Base-by-base conservation (phyloP, 2,797 vertebrate species). In the Anabacerthia variegaticeps region DNA sequence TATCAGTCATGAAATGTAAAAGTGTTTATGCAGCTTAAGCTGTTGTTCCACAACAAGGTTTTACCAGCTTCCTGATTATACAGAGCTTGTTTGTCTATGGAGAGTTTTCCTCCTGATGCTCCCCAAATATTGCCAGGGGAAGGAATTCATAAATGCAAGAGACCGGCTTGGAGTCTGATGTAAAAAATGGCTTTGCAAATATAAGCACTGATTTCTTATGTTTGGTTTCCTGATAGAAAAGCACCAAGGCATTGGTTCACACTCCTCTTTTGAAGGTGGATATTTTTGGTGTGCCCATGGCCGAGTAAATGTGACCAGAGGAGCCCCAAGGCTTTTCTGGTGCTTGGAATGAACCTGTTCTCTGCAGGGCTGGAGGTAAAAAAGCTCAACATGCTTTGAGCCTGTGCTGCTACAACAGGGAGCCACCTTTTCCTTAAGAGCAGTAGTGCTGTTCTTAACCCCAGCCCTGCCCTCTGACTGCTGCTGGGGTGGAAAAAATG, bases 41-140 rank as follows among this genome's bases (percentile, higher is more conserved):
- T 95, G 67, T 37, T 83, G 22, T 88, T 89, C 51, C 48, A 23
- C 2, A 6, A 39, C 36, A 56, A 63, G 34, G 30, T 86, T 87
- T 93, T 87, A 48, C 82, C n/a, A 8, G 19, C 72, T 92, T 93
- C 79, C 71, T 93, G 73, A 48, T 96, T 88, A 92, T 5, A 76
- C 58, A 72, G 12, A 72, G 26, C 54, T 91, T 77, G 49, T 67
- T 86, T 95, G 61, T 58, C 62, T 51, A 4, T 7, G 19, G 54
- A 34, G 90, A 81, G 52, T 74, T 82, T 85, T 88, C 67, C 67
- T 90, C 78, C 78, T 89, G 46, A 32, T 83, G 26, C 46, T 93
- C 52, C 14, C 19, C 66, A 81, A 32, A 78, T 92, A 73, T 28
- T 96, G 62, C 58, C 28, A 17, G 46, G 51, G 2, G 2, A 76